A percentile compares a stretch with the other conserved stretches of the same genome.
Conservation (phyloP, 1,140 invertebrate species). For the Trichonephila clavipes region DNA sequence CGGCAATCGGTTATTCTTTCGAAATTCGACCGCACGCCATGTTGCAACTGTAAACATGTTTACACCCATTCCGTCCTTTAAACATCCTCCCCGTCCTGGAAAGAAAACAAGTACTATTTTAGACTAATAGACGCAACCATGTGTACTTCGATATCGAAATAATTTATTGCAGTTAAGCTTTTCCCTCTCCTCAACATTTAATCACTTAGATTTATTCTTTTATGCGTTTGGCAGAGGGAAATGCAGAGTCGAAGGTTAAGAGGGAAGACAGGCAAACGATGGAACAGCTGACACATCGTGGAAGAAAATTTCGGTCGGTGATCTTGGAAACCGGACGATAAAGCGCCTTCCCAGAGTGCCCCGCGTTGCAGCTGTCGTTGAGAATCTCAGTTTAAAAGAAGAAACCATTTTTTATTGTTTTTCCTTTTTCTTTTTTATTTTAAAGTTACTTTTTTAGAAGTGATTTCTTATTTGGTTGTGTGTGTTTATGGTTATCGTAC, state of each 20-base stretch:
- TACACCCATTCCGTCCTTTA: slow-evolving; percentile 61
- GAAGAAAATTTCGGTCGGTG: slow-evolving; percentile 73
- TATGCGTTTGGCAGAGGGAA: not conserved
- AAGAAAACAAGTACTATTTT: not conserved
- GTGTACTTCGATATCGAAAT: not conserved
- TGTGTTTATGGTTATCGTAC: not conserved
- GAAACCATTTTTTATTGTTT: not conserved
- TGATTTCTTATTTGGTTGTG: not conserved
- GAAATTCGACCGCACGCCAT: slow-evolving; percentile 65
- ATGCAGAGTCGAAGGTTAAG: not conserved
- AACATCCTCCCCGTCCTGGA: slow-evolving; percentile 30
- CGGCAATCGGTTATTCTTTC: not conserved
- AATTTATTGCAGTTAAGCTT: not conserved
- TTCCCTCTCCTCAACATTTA: not conserved
- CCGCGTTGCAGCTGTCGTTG: slow-evolving; percentile 46
- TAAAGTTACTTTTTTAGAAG: not conserved
- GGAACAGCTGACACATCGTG: slow-evolving; percentile 69
- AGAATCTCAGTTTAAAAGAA: not conserved
- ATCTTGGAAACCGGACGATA: slow-evolving; percentile 64
- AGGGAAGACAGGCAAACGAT: not conserved
- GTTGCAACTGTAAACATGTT: slow-evolving; percentile 75
- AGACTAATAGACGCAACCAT: not conserved
- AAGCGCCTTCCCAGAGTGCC: slow-evolving; percentile 39
- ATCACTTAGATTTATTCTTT: not conserved
- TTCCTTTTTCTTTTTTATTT: not conserved